phyloP scores from a whole-genome alignment of 2,113 vertebrate genomes.

The Oxygymnocypris stewartii region DNA sequence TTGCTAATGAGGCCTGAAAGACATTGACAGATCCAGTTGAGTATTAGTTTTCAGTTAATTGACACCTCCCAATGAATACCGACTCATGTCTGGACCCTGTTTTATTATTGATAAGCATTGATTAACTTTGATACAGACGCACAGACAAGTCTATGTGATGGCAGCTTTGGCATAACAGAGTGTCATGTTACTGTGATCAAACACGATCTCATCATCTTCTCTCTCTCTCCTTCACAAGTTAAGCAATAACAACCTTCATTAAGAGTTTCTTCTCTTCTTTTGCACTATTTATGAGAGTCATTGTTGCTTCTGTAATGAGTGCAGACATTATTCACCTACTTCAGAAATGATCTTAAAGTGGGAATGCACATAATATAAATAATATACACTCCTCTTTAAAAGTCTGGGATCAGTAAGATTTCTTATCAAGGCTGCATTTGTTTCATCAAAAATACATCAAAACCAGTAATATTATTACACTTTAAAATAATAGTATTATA shows the following conservation, averaged over 20 bases:
- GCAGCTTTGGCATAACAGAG: not conserved
- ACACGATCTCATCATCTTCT: not conserved
- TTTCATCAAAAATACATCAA: no score
- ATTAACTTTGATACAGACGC: slow-evolving; percentile 32
- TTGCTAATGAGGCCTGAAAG: slow-evolving; percentile 53
- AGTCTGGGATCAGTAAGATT: not conserved
- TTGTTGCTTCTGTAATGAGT: not conserved
- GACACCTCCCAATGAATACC: slow-evolving; percentile 43
- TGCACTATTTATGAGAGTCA: not conserved
- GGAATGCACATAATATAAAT: not conserved
- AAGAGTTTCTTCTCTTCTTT: not conserved
- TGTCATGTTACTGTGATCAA: not conserved
- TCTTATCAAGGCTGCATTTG: not conserved
- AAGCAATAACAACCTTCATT: not conserved
- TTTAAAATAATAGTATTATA: not conserved
- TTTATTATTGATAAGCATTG: slow-evolving; percentile 44
- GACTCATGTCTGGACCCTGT: slow-evolving; percentile 12
- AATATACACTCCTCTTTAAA: not conserved
- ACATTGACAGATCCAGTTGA: slow-evolving; percentile 32
- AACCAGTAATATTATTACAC: not conserved
- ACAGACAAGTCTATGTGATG: not conserved
- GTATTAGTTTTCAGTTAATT: slow-evolving; percentile 57
- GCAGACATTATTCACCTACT: not conserved
- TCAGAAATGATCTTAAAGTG: not conserved
- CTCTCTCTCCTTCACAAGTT: not conserved